Evolutionary conservation across 2,888 invertebrate species (phyloP), one percentile per base, ranked within the genome.

Genomic region (Euproctis similis): DNA sequence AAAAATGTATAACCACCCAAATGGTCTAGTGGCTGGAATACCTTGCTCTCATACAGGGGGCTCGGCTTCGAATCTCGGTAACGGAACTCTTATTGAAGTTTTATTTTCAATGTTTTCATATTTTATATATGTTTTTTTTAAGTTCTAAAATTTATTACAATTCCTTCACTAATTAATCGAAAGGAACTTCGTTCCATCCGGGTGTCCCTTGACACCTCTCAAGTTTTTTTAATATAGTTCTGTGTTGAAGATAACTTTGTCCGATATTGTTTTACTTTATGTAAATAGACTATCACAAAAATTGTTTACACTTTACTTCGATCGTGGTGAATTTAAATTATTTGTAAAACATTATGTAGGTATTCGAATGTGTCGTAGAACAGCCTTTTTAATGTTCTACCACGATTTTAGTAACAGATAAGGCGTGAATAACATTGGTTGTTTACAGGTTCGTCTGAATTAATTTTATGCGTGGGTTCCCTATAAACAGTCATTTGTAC

Each of bases 281-380:
- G 38, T 51, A 53, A 52, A 51, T 51, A 46, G 46, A 43, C 51
- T 31, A 49, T 53, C 45, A 55, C 45, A 46, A 43, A n/a, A 40
- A 43, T 24, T 44, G 43, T 57, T 59, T 49, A 51, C 53, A 53
- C 53, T n/a, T n/a, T n/a, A n/a, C 49, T 52, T 31, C 24, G 31
- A 28, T 36, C 30, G 37, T 30, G 34, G 38, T 34, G 41, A 45
- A 29, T 29, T 31, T 18, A 30, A 26, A 26, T 24, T 36, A 39
- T 39, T 39, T 36, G 37, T 42, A 42, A 24, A 23, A 31, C 21
- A 39, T 36, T 35, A 44, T 33, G 28, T 34, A 21, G 28, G 30
- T 28, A 39, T 39, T 24, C n/a, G n/a, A n/a, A 30, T 17, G 9
- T n/a, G 23, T 24, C 30, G 31, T 27, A 16, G 24, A 24, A 26